phyloP scores from a whole-genome alignment of 2,113 vertebrate species.

The Limanda limanda region DNA sequence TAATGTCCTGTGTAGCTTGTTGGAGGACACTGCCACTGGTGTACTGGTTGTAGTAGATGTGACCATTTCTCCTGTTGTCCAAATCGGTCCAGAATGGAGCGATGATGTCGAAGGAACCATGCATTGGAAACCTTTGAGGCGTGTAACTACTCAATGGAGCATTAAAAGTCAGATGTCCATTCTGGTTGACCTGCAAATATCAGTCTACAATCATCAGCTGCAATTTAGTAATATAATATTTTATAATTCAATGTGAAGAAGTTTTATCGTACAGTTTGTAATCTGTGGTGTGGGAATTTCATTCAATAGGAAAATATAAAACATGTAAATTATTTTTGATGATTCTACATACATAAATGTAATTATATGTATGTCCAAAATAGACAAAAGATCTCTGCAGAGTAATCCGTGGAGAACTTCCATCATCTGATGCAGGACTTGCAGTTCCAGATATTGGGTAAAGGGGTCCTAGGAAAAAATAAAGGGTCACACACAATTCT shows the following conservation, averaged over 20 bases:
- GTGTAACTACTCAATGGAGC: background rate
- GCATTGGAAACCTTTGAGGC: constrained; percentile 54
- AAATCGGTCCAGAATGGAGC: constrained; percentile 75
- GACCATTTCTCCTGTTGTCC: constrained; percentile 60
- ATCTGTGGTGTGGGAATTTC: no score
- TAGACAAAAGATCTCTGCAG: constrained; percentile 19
- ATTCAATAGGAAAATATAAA: no score
- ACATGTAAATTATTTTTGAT: background rate
- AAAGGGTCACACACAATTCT: no score
- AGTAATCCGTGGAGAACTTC: constrained; percentile 54
- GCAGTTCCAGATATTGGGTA: constrained; percentile 31
- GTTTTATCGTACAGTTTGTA: no score
- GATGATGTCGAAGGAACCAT: constrained; percentile 28
- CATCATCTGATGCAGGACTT: constrained; percentile 43
- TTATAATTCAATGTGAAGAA: background rate
- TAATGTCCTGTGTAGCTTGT: constrained; percentile 66
- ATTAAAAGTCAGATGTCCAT: constrained; percentile 77
- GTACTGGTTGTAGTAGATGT: constrained; percentile 62
- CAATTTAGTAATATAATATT: no score
- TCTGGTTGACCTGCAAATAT: constrained; percentile 76
- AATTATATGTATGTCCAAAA: constrained; percentile 27
- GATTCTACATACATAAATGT: constrained; percentile 55
- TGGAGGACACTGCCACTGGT: background rate
- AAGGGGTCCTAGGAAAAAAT: constrained; percentile 44
- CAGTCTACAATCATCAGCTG: background rate